phyloP scores from a whole-genome alignment of 1,140 invertebrate species.

The Bombyx mandarina region DNA sequence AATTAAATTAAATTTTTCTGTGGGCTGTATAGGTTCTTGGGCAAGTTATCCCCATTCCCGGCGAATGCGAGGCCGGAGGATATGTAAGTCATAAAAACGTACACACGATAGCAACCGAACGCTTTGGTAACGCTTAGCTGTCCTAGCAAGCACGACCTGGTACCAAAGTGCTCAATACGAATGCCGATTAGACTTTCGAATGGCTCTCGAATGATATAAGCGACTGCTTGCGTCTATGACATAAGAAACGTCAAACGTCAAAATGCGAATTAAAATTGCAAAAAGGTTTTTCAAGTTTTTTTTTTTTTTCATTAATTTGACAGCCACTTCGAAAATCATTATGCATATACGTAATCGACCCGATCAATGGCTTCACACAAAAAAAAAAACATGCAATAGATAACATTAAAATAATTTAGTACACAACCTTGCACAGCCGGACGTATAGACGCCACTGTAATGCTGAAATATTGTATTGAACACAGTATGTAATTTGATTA shows the following conservation, averaged over 20 bases:
- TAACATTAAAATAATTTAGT: conserved; percentile 24
- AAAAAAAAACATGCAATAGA: conserved; percentile 29
- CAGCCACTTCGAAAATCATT: conserved; percentile 19
- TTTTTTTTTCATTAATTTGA: conserved; percentile 2
- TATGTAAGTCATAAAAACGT: conserved; percentile 39
- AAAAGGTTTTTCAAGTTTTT: background rate
- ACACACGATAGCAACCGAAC: conserved; percentile 17
- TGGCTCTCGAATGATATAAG: conserved; percentile 18
- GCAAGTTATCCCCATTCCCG: conserved; percentile 57
- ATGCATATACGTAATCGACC: conserved; percentile 6
- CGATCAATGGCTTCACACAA: conserved; percentile 21
- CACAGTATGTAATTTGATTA: conserved; percentile 18
- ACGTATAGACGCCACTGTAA: conserved; percentile 33
- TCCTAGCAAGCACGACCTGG: conserved; percentile 29
- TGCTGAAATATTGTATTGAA: conserved; percentile 24
- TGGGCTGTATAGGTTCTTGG: conserved; percentile 49
- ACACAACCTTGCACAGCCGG: conserved; percentile 45
- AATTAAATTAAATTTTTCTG: conserved; percentile 15
- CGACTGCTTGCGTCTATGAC: conserved; percentile 6
- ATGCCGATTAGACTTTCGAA: conserved; percentile 11
- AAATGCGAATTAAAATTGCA: background rate
- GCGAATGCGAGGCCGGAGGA: conserved; percentile 45
- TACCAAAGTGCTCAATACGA: conserved; percentile 25
- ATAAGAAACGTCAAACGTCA: background rate
- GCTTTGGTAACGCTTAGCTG: conserved; percentile 43